Evolutionary conservation across 2,113 vertebrate genomes (phyloP).

Genomic region (Syngnathus typhle): DNA sequence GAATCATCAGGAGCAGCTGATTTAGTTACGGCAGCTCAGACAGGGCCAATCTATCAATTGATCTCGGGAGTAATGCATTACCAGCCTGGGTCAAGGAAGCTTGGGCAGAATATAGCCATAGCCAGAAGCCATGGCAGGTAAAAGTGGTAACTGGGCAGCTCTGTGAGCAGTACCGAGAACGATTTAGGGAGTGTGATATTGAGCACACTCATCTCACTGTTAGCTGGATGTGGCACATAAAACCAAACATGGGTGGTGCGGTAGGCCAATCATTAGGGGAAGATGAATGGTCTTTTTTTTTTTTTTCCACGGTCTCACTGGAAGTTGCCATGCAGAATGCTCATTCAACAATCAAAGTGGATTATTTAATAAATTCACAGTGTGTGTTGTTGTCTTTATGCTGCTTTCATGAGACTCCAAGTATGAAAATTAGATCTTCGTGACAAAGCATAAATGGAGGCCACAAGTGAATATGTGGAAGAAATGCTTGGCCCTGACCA

Average conservation of each 20-base stretch:
- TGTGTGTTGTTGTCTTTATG: slow-evolving; percentile 10
- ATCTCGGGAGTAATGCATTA: slow-evolving; percentile 59
- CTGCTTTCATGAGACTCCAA: not conserved
- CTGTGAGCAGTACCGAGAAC: slow-evolving; percentile 32
- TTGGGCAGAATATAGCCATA: slow-evolving; percentile 55
- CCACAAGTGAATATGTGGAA: slow-evolving; percentile 4
- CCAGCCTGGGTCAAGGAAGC: slow-evolving; percentile 60
- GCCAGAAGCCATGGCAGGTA: slow-evolving; percentile 41
- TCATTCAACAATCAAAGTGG: slow-evolving; percentile 51
- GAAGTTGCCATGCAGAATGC: slow-evolving; percentile 40
- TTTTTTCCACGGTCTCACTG: slow-evolving; percentile 20
- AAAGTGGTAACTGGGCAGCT: slow-evolving; percentile 33
- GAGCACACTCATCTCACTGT: slow-evolving; percentile 60
- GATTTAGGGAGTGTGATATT: slow-evolving; percentile 66
- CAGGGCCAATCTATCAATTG: slow-evolving; percentile 66
- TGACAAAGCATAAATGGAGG: slow-evolving; percentile 6
- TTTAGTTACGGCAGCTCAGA: slow-evolving; percentile 61
- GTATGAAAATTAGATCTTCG: slow-evolving; percentile 12
- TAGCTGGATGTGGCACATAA: slow-evolving; percentile 60
- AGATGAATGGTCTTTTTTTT: slow-evolving; percentile 51
- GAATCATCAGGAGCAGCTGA: slow-evolving; percentile 70
- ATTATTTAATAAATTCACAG: slow-evolving; percentile 26
- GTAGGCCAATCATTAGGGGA: slow-evolving; percentile 43
- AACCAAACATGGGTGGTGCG: slow-evolving; percentile 42
- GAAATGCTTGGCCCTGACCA: not conserved